Conservation (phyloP, 2,888 invertebrate species). For the Thymelicus sylvestris region DNA sequence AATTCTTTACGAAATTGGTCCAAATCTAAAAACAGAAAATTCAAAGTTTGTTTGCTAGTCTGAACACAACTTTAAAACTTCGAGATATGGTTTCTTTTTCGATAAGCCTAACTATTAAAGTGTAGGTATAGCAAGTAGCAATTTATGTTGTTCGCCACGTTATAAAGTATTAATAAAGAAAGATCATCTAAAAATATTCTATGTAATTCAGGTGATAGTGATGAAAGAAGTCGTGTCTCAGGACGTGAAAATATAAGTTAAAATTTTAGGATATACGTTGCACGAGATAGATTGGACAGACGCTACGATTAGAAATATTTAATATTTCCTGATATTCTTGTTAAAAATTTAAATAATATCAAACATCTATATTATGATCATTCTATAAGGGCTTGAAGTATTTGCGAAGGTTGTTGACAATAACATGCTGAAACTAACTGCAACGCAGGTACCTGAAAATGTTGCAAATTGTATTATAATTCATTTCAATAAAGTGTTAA, state of each 20-base stretch:
- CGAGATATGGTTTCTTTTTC: conserved; percentile 58
- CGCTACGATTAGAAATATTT: conserved; percentile 33
- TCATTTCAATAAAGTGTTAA: neutral
- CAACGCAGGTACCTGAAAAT: conserved; percentile 46
- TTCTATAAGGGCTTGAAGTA: conserved; percentile 29
- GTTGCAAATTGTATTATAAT: conserved; percentile 5
- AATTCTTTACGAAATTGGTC: conserved; percentile 62
- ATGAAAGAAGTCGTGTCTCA: conserved; percentile 55
- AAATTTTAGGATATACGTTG: conserved; percentile 41
- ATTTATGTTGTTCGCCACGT: conserved; percentile 52
- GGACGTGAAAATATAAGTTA: conserved; percentile 62
- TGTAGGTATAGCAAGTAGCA: conserved; percentile 58
- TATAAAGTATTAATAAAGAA: conserved; percentile 76
- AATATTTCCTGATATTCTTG: conserved; percentile 20
- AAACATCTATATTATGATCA: conserved; percentile 32
- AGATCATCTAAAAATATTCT: conserved; percentile 82
- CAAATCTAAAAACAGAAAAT: conserved; percentile 54
- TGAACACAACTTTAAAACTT: conserved; percentile 53
- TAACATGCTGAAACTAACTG: conserved; percentile 33
- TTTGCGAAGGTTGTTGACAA: conserved; percentile 20
- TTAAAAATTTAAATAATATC: conserved; percentile 27
- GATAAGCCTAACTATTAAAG: conserved; percentile 64
- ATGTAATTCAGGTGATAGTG: conserved; percentile 56
- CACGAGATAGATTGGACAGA: conserved; percentile 43
- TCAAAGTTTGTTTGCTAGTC: conserved; percentile 41